Evolutionary conservation across 2,797 vertebrate species (phyloP).

Genomic region (Centropyge bicolor): DNA sequence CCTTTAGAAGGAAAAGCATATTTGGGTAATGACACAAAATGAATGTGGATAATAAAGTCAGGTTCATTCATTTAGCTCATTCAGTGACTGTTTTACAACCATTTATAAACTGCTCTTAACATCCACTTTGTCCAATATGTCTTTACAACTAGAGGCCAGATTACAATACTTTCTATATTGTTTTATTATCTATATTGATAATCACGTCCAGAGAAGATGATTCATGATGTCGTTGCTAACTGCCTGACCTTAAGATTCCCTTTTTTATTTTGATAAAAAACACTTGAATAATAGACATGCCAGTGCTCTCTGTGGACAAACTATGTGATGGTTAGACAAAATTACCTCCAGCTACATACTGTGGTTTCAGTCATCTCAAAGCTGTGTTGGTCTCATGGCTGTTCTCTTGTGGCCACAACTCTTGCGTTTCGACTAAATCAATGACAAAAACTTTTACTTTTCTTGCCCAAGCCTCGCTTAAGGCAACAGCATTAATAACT

Average conservation of each 20-base stretch:
- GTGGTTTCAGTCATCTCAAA: background rate
- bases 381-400: no score
- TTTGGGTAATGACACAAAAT: slow-evolving; percentile 49
- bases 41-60: slow-evolving; percentile 47
- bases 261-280: background rate
- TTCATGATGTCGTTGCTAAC: background rate
- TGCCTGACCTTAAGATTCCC: background rate
- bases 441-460: no score
- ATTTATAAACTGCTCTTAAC: background rate
- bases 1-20: slow-evolving; percentile 44
- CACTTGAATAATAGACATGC: background rate
- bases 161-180: no score
- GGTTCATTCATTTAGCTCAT: slow-evolving; percentile 18
- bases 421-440: no score
- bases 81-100: slow-evolving; percentile 5
- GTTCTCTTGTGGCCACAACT: no score
- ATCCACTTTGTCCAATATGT: background rate
- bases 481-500: no score
- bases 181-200: no score
- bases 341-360: background rate
- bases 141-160: background rate
- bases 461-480: no score
- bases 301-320: background rate
- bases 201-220: background rate
- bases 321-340: background rate